Base-by-base conservation (phyloP, 2,113 vertebrate species). In the Salvator merianae region DNA sequence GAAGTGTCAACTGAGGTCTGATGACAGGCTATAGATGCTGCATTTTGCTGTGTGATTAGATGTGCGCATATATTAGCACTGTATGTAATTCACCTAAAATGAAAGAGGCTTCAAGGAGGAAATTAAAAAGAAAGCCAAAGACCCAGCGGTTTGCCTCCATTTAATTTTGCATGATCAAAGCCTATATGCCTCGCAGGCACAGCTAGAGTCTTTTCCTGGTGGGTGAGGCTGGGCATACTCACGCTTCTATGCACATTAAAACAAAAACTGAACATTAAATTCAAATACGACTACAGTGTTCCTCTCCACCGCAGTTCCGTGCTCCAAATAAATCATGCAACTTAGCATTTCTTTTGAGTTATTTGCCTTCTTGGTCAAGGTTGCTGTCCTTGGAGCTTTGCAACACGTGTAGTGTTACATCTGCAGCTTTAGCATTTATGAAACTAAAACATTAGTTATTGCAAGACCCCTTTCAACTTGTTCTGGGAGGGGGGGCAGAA, bases 41-140 rank as follows among this genome's bases (percentile, higher is more conserved):
- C 28, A 55, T 59, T 65, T 16, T 30, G n/a, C 2, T 0, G 36
- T 0, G 0, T 50, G 65, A 68, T 5, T 26, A 76, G 40, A 80
- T 10, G 18, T 0, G 1, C 10, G 14, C 53, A 47, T 63, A 32
- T 68, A 72, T 85, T 73, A 76, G 66, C 65, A 69, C 81, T 13
- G 1, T 2, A 0, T 71, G 30, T 3, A 16, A 66, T 69, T 87
- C 88, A 20, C 40, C 36, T 1, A 0, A 8, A 20, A 6, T 66
- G 28, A 73, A 14, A 79, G 88, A 86, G 69, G 28, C 13, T 47
- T 62, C 55, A 22, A 81, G 85, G 87, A 88, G 13, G 36, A 38
- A 28, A 70, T 24, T 34, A 82, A 86, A 76, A 72, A 43, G 59
- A 24, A 59, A 43, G 4, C 28, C 34, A 77, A 84, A 79, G 38